Evolutionary conservation across 2,888 invertebrate genomes (phyloP).

Genomic region (Sepiola atlantica): DNA sequence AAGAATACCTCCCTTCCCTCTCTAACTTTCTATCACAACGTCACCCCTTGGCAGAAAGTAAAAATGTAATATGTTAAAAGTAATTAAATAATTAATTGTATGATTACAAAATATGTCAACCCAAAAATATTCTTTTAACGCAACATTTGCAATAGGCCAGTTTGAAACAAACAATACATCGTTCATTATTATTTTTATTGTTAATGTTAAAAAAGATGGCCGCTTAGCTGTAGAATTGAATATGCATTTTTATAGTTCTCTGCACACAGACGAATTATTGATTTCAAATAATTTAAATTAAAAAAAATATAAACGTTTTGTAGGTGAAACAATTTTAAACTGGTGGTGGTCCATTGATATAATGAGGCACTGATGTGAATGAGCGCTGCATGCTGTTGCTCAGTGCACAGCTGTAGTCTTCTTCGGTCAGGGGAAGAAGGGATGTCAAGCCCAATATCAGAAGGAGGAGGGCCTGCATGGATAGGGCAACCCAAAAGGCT

Average conservation of each 20-base stretch:
- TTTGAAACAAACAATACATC: no score
- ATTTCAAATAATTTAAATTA: background rate
- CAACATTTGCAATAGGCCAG: no score
- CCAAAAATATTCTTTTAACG: no score
- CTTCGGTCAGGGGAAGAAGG: conserved; percentile 87
- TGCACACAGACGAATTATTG: background rate
- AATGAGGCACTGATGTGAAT: conserved; percentile 90
- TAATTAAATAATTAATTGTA: no score
- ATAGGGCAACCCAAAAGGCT: conserved; percentile 91
- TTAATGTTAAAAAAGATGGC: no score
- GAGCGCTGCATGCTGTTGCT: conserved; percentile 87
- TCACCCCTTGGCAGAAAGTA: no score
- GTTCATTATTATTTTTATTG: no score
- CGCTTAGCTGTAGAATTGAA: no score
- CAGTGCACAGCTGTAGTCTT: conserved; percentile 89
- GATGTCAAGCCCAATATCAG: conserved; percentile 94
- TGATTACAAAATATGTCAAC: no score
- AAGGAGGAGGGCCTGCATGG: conserved; percentile 94
- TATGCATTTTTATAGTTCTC: background rate
- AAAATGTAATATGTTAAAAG: no score
- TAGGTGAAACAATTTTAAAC: conserved; percentile 77
- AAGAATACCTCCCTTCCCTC: no score
- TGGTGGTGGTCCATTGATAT: conserved; percentile 95
- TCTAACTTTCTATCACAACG: no score
- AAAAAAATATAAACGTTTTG: background rate